A percentile compares a stretch with the other conserved stretches of the same genome.
Evolutionary conservation across 1,140 invertebrate species (phyloP).

Genomic region (Magallana ariakensis): DNA sequence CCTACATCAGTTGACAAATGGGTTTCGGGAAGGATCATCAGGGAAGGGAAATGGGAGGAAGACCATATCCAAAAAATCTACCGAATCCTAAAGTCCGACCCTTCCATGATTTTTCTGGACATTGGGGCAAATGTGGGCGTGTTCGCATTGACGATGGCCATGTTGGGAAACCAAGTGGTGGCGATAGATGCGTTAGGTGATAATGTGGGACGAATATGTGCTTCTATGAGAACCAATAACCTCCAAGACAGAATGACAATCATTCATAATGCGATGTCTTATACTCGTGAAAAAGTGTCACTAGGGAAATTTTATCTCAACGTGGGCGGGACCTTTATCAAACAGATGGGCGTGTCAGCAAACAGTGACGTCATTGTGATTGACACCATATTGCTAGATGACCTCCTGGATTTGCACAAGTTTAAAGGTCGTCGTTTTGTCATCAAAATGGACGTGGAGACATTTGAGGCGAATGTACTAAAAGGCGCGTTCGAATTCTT

Average conservation of each 20-base stretch:
- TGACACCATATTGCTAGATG: slow-evolving; percentile 52
- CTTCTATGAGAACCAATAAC: slow-evolving; percentile 57
- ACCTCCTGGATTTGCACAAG: slow-evolving; percentile 48
- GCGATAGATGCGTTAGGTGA: slow-evolving; percentile 68
- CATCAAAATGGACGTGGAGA: slow-evolving; percentile 82
- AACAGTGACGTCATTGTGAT: background rate
- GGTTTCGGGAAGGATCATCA: slow-evolving; percentile 51
- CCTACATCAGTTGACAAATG: slow-evolving; percentile 40
- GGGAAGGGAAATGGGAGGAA: slow-evolving; percentile 51
- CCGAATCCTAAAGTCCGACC: slow-evolving; percentile 38
- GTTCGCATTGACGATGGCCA: slow-evolving; percentile 65
- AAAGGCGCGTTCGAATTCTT: slow-evolving; percentile 51
- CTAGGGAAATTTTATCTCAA: slow-evolving; percentile 62
- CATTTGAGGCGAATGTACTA: slow-evolving; percentile 53
- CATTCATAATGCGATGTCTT: slow-evolving; percentile 66
- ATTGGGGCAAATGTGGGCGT: slow-evolving; percentile 73
- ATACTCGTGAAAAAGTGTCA: slow-evolving; percentile 58
- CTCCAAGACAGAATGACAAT: slow-evolving; percentile 62
- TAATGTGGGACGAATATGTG: slow-evolving; percentile 65
- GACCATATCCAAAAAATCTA: slow-evolving; percentile 40
- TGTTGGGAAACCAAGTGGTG: slow-evolving; percentile 63
- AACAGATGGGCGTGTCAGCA: slow-evolving; percentile 3
- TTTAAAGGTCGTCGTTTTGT: slow-evolving; percentile 50
- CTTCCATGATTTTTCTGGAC: slow-evolving; percentile 64
- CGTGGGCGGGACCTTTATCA: slow-evolving; percentile 66